phyloP scores from a whole-genome alignment of 2,888 invertebrate genomes.

The Hirtodrosophila confusa region DNA sequence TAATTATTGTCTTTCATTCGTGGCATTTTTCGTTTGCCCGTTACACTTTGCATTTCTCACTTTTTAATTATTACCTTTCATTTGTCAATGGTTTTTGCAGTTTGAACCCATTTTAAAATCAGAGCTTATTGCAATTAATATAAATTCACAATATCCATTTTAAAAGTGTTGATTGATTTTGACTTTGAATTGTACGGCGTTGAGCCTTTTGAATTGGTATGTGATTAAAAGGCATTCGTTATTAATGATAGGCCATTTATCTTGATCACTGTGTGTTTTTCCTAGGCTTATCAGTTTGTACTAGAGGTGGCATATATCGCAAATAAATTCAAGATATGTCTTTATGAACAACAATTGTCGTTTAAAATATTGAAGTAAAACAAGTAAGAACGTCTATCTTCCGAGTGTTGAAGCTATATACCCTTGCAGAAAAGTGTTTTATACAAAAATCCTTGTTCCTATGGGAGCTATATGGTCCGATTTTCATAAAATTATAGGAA shows the following conservation, averaged over 20 bases:
- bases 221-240: constrained; percentile 17
- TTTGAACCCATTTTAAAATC: no score
- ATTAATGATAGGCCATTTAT: constrained; percentile 8
- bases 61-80: constrained; percentile 1
- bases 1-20: constrained; percentile 30
- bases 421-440: no score
- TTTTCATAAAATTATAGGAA: no score
- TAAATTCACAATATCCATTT: neutral
- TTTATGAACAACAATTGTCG: no score
- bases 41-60: constrained; percentile 1
- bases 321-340: neutral
- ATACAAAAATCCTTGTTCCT: no score
- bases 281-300: constrained; percentile 1
- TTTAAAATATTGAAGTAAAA: no score
- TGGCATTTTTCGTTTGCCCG: constrained; percentile 6
- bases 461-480: no score
- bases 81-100: neutral
- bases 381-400: no score
- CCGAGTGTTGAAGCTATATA: no score
- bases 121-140: constrained; percentile 3
- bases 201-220: no score
- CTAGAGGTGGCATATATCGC: neutral
- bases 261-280: constrained; percentile 7
- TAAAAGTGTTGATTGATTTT: neutral
- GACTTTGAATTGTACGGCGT: constrained; percentile 6